Evolutionary conservation across 2,797 vertebrate species (phyloP).

Genomic region (Nyctibius grandis): DNA sequence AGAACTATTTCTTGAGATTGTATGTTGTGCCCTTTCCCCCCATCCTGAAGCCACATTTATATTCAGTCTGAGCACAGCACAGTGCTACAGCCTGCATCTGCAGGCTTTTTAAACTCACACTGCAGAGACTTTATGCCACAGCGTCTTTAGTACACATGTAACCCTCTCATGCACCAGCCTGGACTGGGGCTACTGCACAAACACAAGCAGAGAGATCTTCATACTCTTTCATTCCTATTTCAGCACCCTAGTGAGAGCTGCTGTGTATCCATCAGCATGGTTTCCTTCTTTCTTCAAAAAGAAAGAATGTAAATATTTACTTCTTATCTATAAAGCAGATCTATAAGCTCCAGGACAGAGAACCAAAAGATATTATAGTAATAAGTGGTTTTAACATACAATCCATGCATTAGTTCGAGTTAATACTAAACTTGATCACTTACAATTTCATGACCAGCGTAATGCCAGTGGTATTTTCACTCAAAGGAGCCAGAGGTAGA

Average conservation of each 20-base stretch:
- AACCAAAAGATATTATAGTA: not conserved
- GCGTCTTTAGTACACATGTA: no score
- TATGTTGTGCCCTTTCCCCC: not conserved
- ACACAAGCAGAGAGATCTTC: not conserved
- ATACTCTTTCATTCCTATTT: not conserved
- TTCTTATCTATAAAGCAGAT: not conserved
- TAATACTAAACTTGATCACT: not conserved
- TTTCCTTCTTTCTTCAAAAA: not conserved
- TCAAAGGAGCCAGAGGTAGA: not conserved
- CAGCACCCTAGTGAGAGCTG: not conserved
- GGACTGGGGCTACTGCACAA: not conserved
- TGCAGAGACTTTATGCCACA: not conserved
- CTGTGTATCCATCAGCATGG: not conserved
- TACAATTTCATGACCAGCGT: not conserved
- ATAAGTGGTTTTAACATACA: not conserved
- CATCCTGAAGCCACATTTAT: not conserved
- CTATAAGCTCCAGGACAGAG: not conserved
- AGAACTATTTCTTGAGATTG: not conserved
- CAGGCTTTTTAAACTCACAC: not conserved
- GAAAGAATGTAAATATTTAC: not conserved
- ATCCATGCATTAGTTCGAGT: not conserved
- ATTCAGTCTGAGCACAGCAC: not conserved
- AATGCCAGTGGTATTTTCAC: not conserved
- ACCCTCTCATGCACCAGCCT: not conserved
- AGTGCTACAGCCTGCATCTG: not conserved